Conservation (phyloP, 2,797 vertebrate genomes). For the Notamacropus eugenii region DNA sequence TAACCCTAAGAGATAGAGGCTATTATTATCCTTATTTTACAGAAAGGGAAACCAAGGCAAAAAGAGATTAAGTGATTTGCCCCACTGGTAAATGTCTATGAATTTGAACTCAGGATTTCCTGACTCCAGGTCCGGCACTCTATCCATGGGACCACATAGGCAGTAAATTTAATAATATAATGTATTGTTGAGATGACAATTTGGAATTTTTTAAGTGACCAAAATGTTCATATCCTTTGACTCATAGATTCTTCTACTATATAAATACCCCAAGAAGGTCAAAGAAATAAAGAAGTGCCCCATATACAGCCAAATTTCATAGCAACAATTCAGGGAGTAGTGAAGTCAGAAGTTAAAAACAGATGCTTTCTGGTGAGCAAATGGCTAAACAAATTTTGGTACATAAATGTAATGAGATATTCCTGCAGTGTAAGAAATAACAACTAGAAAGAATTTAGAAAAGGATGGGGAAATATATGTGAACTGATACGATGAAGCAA, state of each 20-base stretch:
- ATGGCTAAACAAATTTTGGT: neutral
- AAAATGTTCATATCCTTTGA: neutral
- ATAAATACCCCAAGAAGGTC: neutral
- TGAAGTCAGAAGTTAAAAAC: neutral
- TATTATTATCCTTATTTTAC: neutral
- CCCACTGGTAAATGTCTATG: neutral
- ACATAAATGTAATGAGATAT: neutral
- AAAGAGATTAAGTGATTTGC: neutral
- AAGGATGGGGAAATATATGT: neutral
- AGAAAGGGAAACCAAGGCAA: neutral
- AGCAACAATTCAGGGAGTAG: neutral
- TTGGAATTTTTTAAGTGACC: neutral
- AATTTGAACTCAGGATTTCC: neutral
- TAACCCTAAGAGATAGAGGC: neutral
- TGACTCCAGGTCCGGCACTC: neutral
- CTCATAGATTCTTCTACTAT: neutral
- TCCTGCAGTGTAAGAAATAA: neutral
- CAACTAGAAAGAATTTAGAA: neutral
- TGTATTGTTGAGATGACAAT: neutral
- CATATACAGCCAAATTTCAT: neutral
- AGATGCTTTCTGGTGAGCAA: neutral
- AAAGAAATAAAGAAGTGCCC: neutral
- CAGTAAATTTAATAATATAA: neutral
- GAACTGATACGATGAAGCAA: neutral
- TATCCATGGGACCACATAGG: neutral